phyloP scores from a whole-genome alignment of 2,113 vertebrate genomes.

The Galemys pyrenaicus region DNA sequence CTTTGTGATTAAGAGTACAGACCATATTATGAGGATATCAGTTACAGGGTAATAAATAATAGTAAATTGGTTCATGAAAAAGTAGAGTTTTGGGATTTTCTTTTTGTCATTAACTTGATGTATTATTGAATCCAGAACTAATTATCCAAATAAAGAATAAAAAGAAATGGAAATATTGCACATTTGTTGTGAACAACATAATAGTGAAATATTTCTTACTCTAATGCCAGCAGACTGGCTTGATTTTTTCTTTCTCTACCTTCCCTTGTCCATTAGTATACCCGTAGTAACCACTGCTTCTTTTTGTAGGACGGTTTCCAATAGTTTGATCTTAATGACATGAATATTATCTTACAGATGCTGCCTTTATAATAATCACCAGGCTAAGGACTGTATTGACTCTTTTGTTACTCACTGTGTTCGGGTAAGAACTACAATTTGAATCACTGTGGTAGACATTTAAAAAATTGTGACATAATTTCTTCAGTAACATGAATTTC shows the following conservation, averaged over 20 bases:
- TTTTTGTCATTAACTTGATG: not conserved
- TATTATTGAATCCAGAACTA: not conserved
- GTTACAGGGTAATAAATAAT: not conserved
- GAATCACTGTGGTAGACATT: not conserved
- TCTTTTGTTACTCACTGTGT: conserved; percentile 98
- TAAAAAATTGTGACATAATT: not conserved
- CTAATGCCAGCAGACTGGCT: not conserved
- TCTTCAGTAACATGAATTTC: not conserved
- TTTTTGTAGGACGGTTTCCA: not conserved
- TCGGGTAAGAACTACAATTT: conserved; percentile 87
- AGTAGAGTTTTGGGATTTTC: not conserved
- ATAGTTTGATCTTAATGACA: not conserved
- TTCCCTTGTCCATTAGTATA: not conserved
- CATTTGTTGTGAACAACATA: not conserved
- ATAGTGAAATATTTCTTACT: not conserved
- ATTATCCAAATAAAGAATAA: not conserved
- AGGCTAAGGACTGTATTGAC: conserved; percentile 99
- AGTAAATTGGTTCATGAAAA: not conserved
- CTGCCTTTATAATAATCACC: conserved; percentile 98
- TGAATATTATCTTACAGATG: conserved; percentile 87
- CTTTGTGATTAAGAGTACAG: not conserved
- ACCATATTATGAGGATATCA: not conserved
- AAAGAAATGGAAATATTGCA: not conserved
- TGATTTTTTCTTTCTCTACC: not conserved
- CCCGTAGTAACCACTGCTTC: not conserved